Percentiles rank a stretch among this genome's conserved stretches.
phyloP scores from a whole-genome alignment of 2,888 invertebrate species.

The Lasioglossum lativentre region DNA sequence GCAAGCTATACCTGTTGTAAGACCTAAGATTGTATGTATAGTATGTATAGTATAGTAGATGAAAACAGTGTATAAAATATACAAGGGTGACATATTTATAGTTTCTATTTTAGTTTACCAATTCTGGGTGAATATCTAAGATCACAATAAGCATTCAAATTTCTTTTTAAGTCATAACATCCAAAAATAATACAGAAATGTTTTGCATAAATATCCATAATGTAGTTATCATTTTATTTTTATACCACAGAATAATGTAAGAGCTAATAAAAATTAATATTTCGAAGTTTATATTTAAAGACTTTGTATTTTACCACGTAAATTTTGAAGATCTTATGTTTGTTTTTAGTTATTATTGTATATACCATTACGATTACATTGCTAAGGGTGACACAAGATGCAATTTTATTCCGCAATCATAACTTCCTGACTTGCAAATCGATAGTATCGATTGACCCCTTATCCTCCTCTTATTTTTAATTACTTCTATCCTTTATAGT shows the following conservation, averaged over 20 bases:
- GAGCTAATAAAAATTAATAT: background rate
- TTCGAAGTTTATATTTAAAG: background rate
- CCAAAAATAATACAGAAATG: background rate
- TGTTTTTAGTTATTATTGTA: background rate
- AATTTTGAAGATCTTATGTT: background rate
- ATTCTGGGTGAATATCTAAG: too few relatives aligned
- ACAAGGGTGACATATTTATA: too few relatives aligned
- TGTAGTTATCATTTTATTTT: background rate
- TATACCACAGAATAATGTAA: background rate
- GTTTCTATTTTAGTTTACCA: too few relatives aligned
- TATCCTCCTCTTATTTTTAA: slow-evolving; percentile 18
- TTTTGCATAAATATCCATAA: background rate
- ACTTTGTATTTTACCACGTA: background rate
- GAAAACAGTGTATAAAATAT: too few relatives aligned
- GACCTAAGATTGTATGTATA: too few relatives aligned
- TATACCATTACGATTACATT: background rate
- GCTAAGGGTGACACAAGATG: background rate
- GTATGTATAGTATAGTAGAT: too few relatives aligned
- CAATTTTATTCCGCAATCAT: slow-evolving; percentile 5
- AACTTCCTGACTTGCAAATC: slow-evolving; percentile 10
- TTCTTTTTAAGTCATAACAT: background rate
- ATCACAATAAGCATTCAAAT: background rate
- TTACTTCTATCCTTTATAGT: background rate
- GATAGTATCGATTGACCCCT: slow-evolving; percentile 13
- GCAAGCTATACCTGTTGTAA: too few relatives aligned